Percentiles rank a stretch among this genome's conserved stretches.
Conservation (phyloP, 2,113 vertebrate species). For the Sinocyclocheilus grahami region DNA sequence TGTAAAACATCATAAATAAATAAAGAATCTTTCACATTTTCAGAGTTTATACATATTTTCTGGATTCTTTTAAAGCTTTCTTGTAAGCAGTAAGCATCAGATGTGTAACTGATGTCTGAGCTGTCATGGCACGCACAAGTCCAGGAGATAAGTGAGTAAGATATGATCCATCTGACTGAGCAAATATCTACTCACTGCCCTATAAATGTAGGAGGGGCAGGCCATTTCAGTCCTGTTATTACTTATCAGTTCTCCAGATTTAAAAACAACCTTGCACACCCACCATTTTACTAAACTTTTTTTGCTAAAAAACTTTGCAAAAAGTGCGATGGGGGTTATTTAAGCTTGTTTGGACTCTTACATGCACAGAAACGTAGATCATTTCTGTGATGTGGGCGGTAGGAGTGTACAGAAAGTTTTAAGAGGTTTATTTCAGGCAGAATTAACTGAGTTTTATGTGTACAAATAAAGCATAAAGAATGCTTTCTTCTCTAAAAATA, state of each 20-base stretch:
- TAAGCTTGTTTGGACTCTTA: not conserved
- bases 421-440: not conserved
- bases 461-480: not conserved
- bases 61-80: not conserved
- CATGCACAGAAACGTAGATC: not conserved
- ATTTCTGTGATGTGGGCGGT: not conserved
- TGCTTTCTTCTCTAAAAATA: not conserved
- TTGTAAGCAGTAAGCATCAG: not conserved
- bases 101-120: conserved; percentile 17
- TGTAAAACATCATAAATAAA: conserved; percentile 35
- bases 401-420: not conserved
- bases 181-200: not conserved
- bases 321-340: not conserved
- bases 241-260: not conserved
- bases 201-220: conserved; percentile 3
- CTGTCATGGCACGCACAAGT: conserved; percentile 1
- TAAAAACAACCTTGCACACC: conserved; percentile 1
- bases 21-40: conserved; percentile 3
- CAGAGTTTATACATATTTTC: conserved; percentile 9
- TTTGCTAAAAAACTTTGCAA: not conserved
- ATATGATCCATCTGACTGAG: not conserved
- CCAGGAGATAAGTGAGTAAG: conserved; percentile 7
- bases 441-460: not conserved
- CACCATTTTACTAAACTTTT: not conserved
- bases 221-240: not conserved